phyloP scores from a whole-genome alignment of 1,140 invertebrate species.

The Neocloeon triangulifer region DNA sequence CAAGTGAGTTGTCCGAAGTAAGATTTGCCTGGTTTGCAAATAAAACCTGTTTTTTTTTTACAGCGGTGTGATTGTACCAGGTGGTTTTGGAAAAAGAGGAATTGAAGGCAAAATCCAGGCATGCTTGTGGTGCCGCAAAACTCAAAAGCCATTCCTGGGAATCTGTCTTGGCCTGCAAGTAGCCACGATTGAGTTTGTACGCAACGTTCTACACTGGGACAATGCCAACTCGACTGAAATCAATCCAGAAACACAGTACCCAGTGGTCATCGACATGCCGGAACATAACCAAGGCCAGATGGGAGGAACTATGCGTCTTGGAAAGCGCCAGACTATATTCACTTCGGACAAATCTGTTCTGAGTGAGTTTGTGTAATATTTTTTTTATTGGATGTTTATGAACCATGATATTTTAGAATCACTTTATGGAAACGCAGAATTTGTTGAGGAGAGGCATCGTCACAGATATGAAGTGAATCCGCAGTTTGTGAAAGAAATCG shows the following conservation, averaged over 20 bases:
- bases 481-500: constrained; percentile 50
- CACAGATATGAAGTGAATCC: constrained; percentile 95
- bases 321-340: constrained; percentile 73
- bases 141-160: constrained; percentile 76
- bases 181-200: constrained; percentile 89
- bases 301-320: constrained; percentile 96
- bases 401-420: constrained; percentile 34
- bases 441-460: constrained; percentile 87
- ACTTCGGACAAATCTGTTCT: constrained; percentile 28
- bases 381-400: too few relatives aligned
- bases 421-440: constrained; percentile 61
- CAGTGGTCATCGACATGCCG: constrained; percentile 95
- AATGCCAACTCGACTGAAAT: constrained; percentile 81
- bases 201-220: constrained; percentile 54
- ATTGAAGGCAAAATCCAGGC: constrained; percentile 92
- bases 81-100: constrained; percentile 89
- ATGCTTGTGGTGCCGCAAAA: constrained; percentile 77
- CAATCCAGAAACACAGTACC: constrained; percentile 40
- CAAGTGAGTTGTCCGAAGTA: constrained; percentile 63
- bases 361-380: constrained; percentile 27
- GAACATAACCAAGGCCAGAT: constrained; percentile 84
- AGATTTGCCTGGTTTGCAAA: too few relatives aligned
- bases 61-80: constrained; percentile 87
- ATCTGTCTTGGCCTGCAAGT: constrained; percentile 95
- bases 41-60: constrained; percentile 16